These are phyloP conservation scores for Tridacna crocea DNA, from an alignment of 2,888 invertebrate genomes.

Conservation along the genomic window DNA sequence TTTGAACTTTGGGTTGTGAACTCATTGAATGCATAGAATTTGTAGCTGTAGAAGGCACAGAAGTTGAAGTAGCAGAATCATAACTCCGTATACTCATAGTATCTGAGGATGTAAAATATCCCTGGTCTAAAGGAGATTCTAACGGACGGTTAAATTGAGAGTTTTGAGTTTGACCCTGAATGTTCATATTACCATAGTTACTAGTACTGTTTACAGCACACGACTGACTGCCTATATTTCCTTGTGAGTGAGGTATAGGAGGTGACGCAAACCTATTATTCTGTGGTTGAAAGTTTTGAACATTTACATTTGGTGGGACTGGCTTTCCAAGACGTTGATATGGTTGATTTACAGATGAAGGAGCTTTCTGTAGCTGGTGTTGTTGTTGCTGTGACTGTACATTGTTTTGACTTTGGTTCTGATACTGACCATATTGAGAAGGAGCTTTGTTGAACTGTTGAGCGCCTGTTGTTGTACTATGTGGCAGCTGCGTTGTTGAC, in stretches of 20 bases:
- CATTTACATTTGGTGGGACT: constrained; percentile 79
- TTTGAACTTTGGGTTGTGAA: constrained; percentile 44
- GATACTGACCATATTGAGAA: constrained; percentile 63
- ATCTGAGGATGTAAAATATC: constrained; percentile 79
- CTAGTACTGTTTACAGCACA: constrained; percentile 64
- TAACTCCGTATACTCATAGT: constrained; percentile 75
- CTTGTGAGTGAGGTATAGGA: constrained; percentile 46
- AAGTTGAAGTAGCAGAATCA: constrained; percentile 64
- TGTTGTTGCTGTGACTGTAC: constrained; percentile 17
- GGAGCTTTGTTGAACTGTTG: constrained; percentile 59
- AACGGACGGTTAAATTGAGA: constrained; percentile 67
- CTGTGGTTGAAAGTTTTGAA: constrained; percentile 73
- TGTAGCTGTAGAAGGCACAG: constrained; percentile 62
- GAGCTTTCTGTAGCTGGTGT: constrained; percentile 34
- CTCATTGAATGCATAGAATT: constrained; percentile 50
- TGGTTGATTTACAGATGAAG: constrained; percentile 47
- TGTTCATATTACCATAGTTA: constrained; percentile 53
- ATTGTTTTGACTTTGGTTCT: constrained; percentile 31
- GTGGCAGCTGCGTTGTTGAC: constrained; percentile 59
- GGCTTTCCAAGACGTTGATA: constrained; percentile 68
- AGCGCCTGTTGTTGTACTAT: constrained; percentile 65
- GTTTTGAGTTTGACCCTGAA: constrained; percentile 56
- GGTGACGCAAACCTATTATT: constrained; percentile 53
- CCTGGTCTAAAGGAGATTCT: constrained; percentile 79
- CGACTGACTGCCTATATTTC: constrained; percentile 62